A percentile compares a stretch with the other conserved stretches of the same genome.
Evolutionary conservation across 2,888 invertebrate genomes (phyloP).

Genomic region (Acronicta leporina): DNA sequence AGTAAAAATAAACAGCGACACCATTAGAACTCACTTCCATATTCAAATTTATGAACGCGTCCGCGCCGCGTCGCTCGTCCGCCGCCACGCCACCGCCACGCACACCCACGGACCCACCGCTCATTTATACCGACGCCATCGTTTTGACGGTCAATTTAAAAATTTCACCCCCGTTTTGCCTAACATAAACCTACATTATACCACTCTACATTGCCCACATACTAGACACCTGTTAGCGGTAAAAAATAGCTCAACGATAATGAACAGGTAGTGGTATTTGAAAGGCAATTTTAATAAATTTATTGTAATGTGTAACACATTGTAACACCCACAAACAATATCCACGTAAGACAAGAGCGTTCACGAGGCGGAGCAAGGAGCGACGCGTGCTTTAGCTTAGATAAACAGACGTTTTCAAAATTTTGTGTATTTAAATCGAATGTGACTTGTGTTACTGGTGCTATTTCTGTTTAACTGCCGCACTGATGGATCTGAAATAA

Average conservation of each 20-base stretch:
- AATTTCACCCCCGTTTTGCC: constrained; percentile 77
- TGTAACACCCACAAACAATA: constrained; percentile 51
- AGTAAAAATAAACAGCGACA: constrained; percentile 90
- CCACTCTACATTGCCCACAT: constrained; percentile 34
- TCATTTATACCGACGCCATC: constrained; percentile 74
- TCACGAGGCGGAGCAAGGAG: constrained; percentile 37
- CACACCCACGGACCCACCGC: constrained; percentile 63
- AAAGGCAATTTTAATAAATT: constrained; percentile 47
- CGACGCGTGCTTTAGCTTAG: constrained; percentile 84
- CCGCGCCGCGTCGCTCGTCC: constrained; percentile 68
- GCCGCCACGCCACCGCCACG: constrained; percentile 51
- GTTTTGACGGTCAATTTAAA: constrained; percentile 84
- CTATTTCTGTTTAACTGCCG: constrained; percentile 86
- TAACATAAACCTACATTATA: constrained; percentile 52
- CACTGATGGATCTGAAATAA: constrained; percentile 85
- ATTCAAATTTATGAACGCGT: constrained; percentile 89
- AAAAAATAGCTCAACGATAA: constrained; percentile 33
- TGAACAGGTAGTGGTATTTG: constrained; percentile 39
- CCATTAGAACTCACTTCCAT: constrained; percentile 90
- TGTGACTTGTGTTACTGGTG: constrained; percentile 86
- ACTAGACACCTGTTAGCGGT: constrained; percentile 45
- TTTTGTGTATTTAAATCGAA: constrained; percentile 88
- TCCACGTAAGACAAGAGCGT: constrained; percentile 46
- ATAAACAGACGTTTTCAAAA: constrained; percentile 88
- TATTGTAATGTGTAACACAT: constrained; percentile 50